Percentiles rank a stretch among this genome's conserved stretches.
Evolutionary conservation across 2,888 invertebrate genomes (phyloP).

Genomic region (Stenchaetothrips biformis): DNA sequence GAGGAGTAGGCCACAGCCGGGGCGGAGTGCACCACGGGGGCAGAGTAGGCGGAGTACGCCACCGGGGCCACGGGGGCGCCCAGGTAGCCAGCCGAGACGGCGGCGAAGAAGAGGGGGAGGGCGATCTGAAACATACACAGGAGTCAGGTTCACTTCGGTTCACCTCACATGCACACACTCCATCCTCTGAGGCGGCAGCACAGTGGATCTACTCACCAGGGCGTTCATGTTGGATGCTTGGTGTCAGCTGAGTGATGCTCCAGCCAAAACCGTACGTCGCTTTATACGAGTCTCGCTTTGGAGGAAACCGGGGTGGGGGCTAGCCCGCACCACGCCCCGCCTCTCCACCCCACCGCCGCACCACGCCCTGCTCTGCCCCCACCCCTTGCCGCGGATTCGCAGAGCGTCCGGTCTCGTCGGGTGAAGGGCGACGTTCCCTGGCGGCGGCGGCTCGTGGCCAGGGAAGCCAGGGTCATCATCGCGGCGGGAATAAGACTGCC

Average conservation of each 20-base stretch:
- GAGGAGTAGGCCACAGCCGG: slow-evolving; percentile 45
- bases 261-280: background rate
- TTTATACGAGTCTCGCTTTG: background rate
- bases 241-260: slow-evolving; percentile 6
- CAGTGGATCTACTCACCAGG: background rate
- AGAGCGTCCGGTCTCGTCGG: background rate
- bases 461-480: too few relatives aligned
- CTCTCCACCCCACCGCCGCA: background rate
- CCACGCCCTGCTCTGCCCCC: background rate
- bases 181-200: background rate
- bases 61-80: slow-evolving; percentile 42
- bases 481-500: too few relatives aligned
- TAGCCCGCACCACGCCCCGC: background rate
- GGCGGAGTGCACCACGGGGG: slow-evolving; percentile 40
- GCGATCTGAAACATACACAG: slow-evolving; percentile 37
- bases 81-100: slow-evolving; percentile 44
- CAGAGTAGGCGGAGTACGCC: slow-evolving; percentile 42
- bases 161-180: background rate
- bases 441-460: too few relatives aligned
- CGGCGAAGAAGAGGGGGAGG: slow-evolving; percentile 45
- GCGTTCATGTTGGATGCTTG: background rate
- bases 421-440: background rate
- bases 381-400: background rate
- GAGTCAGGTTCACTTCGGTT: background rate
- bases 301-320: background rate